Evolutionary conservation across 2,888 invertebrate species (phyloP).

Genomic region (Myopa tessellatipennis): DNA sequence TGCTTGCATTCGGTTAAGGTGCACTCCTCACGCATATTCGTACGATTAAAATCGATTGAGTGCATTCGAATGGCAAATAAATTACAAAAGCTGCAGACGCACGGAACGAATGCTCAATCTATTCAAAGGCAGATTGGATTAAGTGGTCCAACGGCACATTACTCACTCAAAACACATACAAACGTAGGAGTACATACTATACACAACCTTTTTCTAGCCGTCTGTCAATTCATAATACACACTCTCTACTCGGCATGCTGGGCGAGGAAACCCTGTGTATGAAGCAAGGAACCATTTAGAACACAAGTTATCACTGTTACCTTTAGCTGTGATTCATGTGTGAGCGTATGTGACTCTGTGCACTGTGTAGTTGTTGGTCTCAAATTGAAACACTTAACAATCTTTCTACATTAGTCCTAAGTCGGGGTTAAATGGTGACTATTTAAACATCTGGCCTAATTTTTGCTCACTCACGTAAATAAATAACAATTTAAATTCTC

Average conservation of each 20-base stretch:
- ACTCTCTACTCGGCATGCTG: background rate
- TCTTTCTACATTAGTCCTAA: conserved; percentile 57
- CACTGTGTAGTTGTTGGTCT: background rate
- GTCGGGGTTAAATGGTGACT: conserved; percentile 61
- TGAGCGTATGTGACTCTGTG: too few relatives aligned
- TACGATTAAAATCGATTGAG: conserved; percentile 50
- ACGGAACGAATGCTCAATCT: conserved; percentile 11
- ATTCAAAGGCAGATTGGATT: conserved; percentile 53
- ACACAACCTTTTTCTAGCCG: background rate
- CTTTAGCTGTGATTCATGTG: background rate
- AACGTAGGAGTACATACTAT: background rate
- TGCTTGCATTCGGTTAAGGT: conserved; percentile 24
- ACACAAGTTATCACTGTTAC: conserved; percentile 6
- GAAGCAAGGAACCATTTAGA: background rate
- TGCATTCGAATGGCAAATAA: conserved; percentile 49
- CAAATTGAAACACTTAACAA: conserved; percentile 37
- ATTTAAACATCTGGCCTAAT: conserved; percentile 63
- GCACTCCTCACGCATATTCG: conserved; percentile 15
- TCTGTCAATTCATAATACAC: conserved; percentile 12
- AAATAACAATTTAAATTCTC: conserved; percentile 7
- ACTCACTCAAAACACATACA: background rate
- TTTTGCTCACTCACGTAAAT: conserved; percentile 47
- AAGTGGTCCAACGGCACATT: conserved; percentile 52
- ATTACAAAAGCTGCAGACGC: conserved; percentile 43
- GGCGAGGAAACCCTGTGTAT: conserved; percentile 18